Percentiles rank a stretch among this genome's conserved stretches.
phyloP scores from a whole-genome alignment of 1,140 invertebrate genomes.

The Diorhabda elongata region DNA sequence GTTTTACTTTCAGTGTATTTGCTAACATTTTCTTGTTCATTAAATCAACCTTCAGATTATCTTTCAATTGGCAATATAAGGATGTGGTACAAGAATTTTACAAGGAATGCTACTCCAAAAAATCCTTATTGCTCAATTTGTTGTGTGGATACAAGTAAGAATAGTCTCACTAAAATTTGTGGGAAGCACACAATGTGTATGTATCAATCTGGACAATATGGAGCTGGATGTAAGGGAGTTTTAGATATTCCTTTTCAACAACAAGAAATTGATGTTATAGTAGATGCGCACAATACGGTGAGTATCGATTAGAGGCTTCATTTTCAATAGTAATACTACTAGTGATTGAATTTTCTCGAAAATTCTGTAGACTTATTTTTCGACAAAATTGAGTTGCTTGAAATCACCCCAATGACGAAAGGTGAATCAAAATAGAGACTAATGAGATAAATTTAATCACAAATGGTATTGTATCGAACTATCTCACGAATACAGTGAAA shows the following conservation, averaged over 20 bases:
- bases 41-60: neutral
- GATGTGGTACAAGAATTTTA: constrained; percentile 18
- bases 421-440: no score
- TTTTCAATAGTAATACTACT: no score
- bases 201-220: constrained; percentile 25
- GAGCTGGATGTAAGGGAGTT: constrained; percentile 37
- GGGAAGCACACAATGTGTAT: constrained; percentile 38
- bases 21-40: neutral
- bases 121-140: constrained; percentile 36
- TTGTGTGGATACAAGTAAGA: constrained; percentile 28
- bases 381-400: no score
- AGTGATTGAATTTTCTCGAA: no score
- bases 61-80: constrained; percentile 17
- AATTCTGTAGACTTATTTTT: no score
- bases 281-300: constrained; percentile 51
- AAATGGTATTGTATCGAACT: no score
- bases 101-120: neutral
- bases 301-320: constrained; percentile 13
- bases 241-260: constrained; percentile 33
- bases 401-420: no score
- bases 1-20: neutral
- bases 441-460: no score
- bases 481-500: no score
- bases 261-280: constrained; percentile 37
- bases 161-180: constrained; percentile 30